Evolutionary conservation across 2,113 vertebrate genomes (phyloP).

Genomic region (Arvicanthis niloticus): DNA sequence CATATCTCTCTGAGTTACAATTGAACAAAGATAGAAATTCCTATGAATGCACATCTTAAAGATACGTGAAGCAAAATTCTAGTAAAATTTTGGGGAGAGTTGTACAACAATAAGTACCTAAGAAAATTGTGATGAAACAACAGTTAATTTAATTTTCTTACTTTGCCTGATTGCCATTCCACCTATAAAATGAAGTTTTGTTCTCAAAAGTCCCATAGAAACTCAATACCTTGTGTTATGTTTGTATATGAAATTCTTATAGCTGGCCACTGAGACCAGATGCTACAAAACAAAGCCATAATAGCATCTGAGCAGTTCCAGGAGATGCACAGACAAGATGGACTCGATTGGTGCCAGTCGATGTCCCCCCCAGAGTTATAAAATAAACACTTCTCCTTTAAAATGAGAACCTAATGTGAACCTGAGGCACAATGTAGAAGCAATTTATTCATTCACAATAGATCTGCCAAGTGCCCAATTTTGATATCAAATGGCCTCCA

Average conservation of each 20-base stretch:
- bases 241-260: not conserved
- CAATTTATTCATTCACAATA: not conserved
- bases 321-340: not conserved
- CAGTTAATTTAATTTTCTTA: slow-evolving; percentile 13
- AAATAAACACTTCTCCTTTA: not conserved
- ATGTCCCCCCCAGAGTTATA: not conserved
- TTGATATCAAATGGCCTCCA: not conserved
- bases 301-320: not conserved
- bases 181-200: not conserved
- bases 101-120: not conserved
- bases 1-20: not conserved
- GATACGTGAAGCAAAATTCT: slow-evolving; percentile 33
- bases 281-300: not conserved
- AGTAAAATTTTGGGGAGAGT: slow-evolving; percentile 47
- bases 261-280: not conserved
- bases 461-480: slow-evolving; percentile 1
- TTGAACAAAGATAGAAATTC: slow-evolving; percentile 22
- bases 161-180: not conserved
- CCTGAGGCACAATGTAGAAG: slow-evolving; percentile 1
- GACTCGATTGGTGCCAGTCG: not conserved
- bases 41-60: slow-evolving; percentile 11
- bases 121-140: not conserved
- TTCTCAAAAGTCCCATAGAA: not conserved
- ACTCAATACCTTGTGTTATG: not conserved
- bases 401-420: not conserved